Conservation (phyloP, 2,113 vertebrate species). For the Heliornis fulica region DNA sequence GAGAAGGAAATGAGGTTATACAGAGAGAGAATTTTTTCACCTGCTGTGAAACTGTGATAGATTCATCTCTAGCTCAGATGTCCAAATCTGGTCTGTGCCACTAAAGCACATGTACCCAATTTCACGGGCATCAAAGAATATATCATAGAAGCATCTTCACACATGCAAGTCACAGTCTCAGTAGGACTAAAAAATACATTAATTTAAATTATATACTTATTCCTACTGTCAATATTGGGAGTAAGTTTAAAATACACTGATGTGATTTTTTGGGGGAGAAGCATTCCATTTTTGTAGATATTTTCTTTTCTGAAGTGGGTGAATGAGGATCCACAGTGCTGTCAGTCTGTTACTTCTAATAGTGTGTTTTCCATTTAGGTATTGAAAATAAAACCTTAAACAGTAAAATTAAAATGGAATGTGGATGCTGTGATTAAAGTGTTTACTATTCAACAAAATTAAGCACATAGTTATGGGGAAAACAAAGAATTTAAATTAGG, state of each 20-base stretch:
- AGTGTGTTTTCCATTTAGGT: not conserved
- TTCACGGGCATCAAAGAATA: not conserved
- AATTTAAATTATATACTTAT: not conserved
- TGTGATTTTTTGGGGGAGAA: not conserved
- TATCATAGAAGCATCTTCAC: not conserved
- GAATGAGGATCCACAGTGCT: conserved; percentile 1
- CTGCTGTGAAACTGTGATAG: not conserved
- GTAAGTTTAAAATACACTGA: not conserved
- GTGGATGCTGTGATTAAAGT: not conserved
- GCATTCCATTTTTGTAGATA: not conserved
- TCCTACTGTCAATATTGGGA: not conserved
- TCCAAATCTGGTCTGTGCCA: not conserved
- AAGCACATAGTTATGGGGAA: not conserved
- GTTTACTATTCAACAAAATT: not conserved
- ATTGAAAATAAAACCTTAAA: not conserved
- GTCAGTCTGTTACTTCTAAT: not conserved
- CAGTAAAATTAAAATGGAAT: not conserved
- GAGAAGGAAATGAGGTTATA: not conserved
- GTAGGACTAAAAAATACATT: not conserved
- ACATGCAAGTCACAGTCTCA: not conserved
- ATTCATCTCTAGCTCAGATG: not conserved
- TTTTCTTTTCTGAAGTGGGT: not conserved
- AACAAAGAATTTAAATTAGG: not conserved
- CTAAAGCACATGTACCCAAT: not conserved
- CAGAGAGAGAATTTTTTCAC: not conserved